Conservation (phyloP, 2,888 invertebrate species). For the Thelaira solivaga region DNA sequence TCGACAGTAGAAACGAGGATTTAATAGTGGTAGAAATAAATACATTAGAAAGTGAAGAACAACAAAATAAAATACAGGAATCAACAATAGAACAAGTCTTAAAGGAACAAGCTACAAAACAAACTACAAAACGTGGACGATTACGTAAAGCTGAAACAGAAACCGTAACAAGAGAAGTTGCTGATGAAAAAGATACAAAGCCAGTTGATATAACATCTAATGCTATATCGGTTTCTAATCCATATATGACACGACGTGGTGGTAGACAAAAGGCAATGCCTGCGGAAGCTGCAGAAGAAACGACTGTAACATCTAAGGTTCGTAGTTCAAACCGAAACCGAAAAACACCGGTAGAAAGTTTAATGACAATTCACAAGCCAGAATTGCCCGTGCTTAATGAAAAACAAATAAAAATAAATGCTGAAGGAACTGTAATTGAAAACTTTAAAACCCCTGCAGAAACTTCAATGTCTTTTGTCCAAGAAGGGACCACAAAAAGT, state of each 20-base stretch:
- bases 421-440: background rate
- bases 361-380: background rate
- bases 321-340: constrained; percentile 1
- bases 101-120: background rate
- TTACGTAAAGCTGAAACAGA: constrained; percentile 6
- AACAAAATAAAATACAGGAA: background rate
- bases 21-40: background rate
- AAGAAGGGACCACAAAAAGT: background rate
- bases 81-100: background rate
- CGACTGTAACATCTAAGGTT: background rate
- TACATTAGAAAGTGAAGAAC: background rate
- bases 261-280: background rate
- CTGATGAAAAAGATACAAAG: background rate
- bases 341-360: background rate
- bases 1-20: background rate
- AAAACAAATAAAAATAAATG: background rate
- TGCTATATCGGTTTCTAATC: too few species aligned
- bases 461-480: background rate
- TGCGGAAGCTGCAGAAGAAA: background rate
- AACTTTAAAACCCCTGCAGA: constrained; percentile 10
- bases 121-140: background rate
- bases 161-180: background rate
- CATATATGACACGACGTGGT: background rate
- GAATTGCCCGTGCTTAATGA: background rate
- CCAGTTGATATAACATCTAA: background rate